phyloP scores from a whole-genome alignment of 2,113 vertebrate genomes.

The Silurus meridionalis region DNA sequence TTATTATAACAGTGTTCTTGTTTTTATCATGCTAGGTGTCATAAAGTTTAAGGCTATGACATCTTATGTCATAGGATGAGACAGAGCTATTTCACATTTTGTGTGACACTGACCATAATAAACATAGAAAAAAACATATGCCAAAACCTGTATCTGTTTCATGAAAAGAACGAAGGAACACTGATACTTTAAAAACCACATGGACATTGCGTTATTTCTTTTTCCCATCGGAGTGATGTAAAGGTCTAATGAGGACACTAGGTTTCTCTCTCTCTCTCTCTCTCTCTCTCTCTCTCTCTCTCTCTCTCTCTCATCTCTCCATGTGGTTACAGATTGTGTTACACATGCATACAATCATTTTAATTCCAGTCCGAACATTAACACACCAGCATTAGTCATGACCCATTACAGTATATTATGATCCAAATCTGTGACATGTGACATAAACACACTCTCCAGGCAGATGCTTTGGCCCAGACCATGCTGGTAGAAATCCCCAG shows the following conservation, averaged over 20 bases:
- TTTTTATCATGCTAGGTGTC: not conserved
- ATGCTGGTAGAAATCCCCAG: conserved; percentile 7
- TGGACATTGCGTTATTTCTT: not conserved
- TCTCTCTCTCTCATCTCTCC: not conserved
- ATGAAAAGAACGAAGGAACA: not conserved
- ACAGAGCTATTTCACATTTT: not conserved
- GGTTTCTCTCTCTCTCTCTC: not conserved
- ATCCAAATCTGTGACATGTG: conserved; percentile 30
- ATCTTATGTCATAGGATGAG: too few relatives aligned
- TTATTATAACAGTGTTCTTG: not conserved
- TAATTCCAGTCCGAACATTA: conserved; percentile 1
- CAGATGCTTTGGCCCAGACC: conserved; percentile 22
- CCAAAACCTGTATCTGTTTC: not conserved
- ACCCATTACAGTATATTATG: conserved; percentile 29
- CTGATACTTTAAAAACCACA: not conserved
- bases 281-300: not conserved
- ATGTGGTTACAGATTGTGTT: not conserved
- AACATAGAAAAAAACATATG: not conserved
- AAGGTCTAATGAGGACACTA: conserved; percentile 15
- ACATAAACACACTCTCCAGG: conserved; percentile 42
- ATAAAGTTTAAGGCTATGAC: not conserved
- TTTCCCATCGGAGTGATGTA: not conserved
- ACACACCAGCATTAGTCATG: conserved; percentile 10
- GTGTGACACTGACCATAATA: not conserved
- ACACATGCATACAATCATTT: conserved; percentile 16